Conservation (phyloP, 2,797 vertebrate species). For the Galago senegalensis region DNA sequence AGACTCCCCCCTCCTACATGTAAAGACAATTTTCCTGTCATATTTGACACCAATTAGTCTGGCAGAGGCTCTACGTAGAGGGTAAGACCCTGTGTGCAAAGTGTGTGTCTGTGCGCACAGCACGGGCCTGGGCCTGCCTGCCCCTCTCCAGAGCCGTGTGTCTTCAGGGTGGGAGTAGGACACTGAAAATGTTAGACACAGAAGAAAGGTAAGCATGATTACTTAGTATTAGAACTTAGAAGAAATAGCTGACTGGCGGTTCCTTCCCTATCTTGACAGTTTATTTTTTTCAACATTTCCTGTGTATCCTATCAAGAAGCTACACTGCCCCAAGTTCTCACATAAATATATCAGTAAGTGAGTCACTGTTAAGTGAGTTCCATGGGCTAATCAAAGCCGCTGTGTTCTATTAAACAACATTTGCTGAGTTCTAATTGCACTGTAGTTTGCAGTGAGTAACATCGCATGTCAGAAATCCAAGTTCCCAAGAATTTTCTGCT, state of each 20-base stretch:
- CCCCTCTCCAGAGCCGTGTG: fast-evolving
- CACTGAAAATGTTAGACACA: background rate
- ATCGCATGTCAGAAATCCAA: background rate
- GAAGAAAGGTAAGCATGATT: background rate
- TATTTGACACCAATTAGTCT: background rate
- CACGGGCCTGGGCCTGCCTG: fast-evolving
- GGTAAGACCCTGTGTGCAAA: fast-evolving
- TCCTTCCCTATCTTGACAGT: background rate
- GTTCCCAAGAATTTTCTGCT: too few relatives aligned
- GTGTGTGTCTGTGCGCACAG: fast-evolving
- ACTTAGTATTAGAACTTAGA: background rate
- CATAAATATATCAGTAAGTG: too few relatives aligned
- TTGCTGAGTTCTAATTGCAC: background rate
- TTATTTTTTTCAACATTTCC: background rate
- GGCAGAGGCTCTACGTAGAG: background rate
- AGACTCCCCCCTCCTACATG: background rate
- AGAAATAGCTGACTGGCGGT: background rate
- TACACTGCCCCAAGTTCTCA: background rate
- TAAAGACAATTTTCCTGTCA: background rate
- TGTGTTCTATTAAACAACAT: fast-evolving
- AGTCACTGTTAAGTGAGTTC: background rate
- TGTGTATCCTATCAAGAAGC: background rate
- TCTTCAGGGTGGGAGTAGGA: background rate
- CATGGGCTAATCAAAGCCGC: fast-evolving
- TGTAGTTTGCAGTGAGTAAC: background rate